Base-by-base conservation (phyloP, 2,797 vertebrate species). In the Ambastaia sidthimunki region DNA sequence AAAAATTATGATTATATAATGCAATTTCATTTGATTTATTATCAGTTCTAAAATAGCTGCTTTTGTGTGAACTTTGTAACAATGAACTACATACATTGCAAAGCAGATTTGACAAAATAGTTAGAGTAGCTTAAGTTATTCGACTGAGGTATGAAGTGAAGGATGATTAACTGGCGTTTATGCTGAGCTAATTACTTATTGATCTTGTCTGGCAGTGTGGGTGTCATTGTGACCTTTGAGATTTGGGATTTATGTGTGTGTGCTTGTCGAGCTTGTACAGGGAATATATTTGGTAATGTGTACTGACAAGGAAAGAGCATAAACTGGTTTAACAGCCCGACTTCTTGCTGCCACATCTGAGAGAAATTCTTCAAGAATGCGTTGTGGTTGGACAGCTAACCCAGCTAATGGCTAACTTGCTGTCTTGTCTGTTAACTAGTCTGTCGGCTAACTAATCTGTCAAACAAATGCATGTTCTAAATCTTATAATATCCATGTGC, bases 171-270 rank as follows among this genome's bases (percentile, higher is more conserved):
- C 77, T 74, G 62, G 31, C 57, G 70, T 12, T 37, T 78, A 60
- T 60, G 59, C 59, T 52, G 47, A 67, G 59, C 54, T 84, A 82
- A 86, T 84, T 82, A 78, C 52, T 54, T 84, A 73, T 78, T 82
- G 85, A 86, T 84, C 74, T 23, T 34, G 80, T 71, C 77, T 82
- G 80, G 71, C 82, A 67, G 80, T 6, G 10, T 78, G 28, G 75
- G 54, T 18, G 67, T 52, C 76, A 62, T 34, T 71, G 70, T 84
- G 80, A 84, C 77, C 80, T 82, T 84, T 80, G 60, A 76, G 74
- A 72, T 67, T 78, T 68, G 44, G 10, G 72, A 62, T 15, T 55
- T 44, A 21, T 54, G 21, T 47, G 1, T 19, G 12, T 31, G 9
- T 74, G 48, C 71, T 44, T 34, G 47, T 65, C 59, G 13, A 28